Evolutionary conservation across 2,797 vertebrate species (phyloP).

Genomic region (Holocentrus rufus): DNA sequence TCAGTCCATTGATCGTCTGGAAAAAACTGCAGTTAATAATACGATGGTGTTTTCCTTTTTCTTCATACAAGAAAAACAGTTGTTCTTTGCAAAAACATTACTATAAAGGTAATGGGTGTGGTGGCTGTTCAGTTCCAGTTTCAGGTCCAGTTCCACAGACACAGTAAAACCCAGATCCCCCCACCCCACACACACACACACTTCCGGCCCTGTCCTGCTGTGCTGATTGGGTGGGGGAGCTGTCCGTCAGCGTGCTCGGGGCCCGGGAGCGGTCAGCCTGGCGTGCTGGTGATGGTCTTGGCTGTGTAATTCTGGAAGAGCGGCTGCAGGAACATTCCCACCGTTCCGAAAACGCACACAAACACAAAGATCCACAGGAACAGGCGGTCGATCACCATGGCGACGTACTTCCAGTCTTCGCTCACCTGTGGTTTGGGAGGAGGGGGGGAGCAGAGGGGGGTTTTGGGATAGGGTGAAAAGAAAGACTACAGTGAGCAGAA

Average conservation of each 20-base stretch:
- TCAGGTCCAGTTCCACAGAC: constrained; percentile 65
- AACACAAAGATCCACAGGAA: constrained; percentile 98
- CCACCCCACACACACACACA: constrained; percentile 33
- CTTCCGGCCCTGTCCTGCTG: constrained; percentile 54
- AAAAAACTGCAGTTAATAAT: constrained; percentile 59
- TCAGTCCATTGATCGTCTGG: constrained; percentile 57
- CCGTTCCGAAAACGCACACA: constrained; percentile 93
- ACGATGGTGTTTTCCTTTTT: constrained; percentile 52
- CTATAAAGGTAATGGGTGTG: constrained; percentile 77
- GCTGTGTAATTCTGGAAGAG: constrained; percentile 95
- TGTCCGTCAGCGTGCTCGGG: constrained; percentile 51
- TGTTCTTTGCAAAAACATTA: constrained; percentile 71
- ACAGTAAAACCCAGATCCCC: constrained; percentile 60
- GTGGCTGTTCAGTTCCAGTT: constrained; percentile 69
- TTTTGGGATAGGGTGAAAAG: constrained; percentile 6
- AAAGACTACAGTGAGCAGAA: constrained; percentile 50
- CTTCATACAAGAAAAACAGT: constrained; percentile 66
- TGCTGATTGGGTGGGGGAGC: constrained; percentile 63
- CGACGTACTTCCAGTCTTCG: constrained; percentile 98
- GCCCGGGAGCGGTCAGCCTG: constrained; percentile 76
- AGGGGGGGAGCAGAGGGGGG: background rate
- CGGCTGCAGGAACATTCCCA: constrained; percentile 97
- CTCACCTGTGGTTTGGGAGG: constrained; percentile 85
- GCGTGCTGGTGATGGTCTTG: constrained; percentile 82
- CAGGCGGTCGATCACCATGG: constrained; percentile 98